These are phyloP conservation scores for Campaea margaritaria DNA, from an alignment of 2,888 invertebrate species.

Conservation along the genomic window DNA sequence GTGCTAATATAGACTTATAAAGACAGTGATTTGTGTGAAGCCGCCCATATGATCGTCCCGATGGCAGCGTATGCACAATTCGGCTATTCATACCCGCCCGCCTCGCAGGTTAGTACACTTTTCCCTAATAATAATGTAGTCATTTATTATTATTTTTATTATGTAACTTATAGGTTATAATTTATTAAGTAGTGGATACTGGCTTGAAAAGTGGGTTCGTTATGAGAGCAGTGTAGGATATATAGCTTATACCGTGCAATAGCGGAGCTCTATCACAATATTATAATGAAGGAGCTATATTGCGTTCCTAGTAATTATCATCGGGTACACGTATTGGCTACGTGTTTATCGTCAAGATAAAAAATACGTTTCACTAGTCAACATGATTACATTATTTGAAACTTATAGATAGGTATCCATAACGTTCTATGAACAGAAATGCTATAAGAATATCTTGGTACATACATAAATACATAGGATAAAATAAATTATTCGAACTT, in stretches of 20 bases:
- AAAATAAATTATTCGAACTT: no score
- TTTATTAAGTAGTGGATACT: neutral
- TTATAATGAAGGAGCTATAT: no score
- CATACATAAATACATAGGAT: no score
- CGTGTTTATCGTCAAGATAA: constrained; percentile 20
- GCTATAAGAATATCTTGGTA: no score
- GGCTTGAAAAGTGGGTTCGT: neutral
- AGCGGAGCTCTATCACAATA: no score
- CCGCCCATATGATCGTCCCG: constrained; percentile 85
- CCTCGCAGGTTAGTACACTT: constrained; percentile 91
- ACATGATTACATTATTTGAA: neutral
- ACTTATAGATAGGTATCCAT: no score
- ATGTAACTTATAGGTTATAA: constrained; percentile 13
- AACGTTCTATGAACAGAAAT: neutral
- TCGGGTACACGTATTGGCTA: constrained; percentile 2
- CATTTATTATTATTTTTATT: neutral
- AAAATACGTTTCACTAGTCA: constrained; percentile 1
- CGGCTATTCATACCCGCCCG: constrained; percentile 96
- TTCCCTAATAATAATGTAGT: constrained; percentile 1
- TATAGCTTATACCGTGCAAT: no score
- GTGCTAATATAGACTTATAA: constrained; percentile 76
- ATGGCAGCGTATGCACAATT: constrained; percentile 95
- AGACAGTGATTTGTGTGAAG: constrained; percentile 83
- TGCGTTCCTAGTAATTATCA: neutral
- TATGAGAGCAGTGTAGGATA: neutral